phyloP scores from a whole-genome alignment of 1,140 invertebrate species.

The Leptinotarsa defecta region DNA sequence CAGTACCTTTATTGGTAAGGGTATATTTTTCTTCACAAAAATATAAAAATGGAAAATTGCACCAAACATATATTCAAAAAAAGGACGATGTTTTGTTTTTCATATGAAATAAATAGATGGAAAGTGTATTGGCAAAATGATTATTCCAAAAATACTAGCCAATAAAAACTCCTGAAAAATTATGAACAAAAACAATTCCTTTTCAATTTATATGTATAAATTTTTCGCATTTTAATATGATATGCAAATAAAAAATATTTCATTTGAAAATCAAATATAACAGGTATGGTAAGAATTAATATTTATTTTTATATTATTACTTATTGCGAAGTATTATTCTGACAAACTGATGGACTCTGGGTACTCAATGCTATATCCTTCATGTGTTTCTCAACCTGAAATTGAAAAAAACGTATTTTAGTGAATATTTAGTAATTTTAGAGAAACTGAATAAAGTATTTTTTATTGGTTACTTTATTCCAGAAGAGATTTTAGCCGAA shows the following conservation, averaged over 20 bases:
- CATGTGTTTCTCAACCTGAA: slow-evolving; percentile 66
- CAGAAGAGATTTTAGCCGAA: no score
- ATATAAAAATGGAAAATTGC: no score
- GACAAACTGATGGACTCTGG: slow-evolving; percentile 31
- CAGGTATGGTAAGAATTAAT: slow-evolving; percentile 27
- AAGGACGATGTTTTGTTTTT: slow-evolving; percentile 4
- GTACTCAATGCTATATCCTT: slow-evolving; percentile 59
- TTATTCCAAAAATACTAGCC: slow-evolving; percentile 3
- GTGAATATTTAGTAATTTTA: neutral
- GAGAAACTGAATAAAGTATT: no score
- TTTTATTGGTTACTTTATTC: no score
- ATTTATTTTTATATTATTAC: slow-evolving; percentile 26
- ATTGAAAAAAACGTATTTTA: slow-evolving; percentile 13
- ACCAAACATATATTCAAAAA: no score
- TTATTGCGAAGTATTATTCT: slow-evolving; percentile 34
- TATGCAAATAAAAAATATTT: slow-evolving; percentile 30
- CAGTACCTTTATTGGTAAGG: no score
- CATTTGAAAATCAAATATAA: slow-evolving; percentile 24
- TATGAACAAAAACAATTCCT: slow-evolving; percentile 20
- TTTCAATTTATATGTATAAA: slow-evolving; percentile 18
- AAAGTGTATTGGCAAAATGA: slow-evolving; percentile 24
- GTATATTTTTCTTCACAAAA: no score
- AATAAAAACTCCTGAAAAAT: slow-evolving; percentile 25
- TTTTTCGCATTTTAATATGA: slow-evolving; percentile 17
- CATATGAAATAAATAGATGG: slow-evolving; percentile 34